Conservation (phyloP, 2,797 vertebrate species). For the Eleutherodactylus coqui region DNA sequence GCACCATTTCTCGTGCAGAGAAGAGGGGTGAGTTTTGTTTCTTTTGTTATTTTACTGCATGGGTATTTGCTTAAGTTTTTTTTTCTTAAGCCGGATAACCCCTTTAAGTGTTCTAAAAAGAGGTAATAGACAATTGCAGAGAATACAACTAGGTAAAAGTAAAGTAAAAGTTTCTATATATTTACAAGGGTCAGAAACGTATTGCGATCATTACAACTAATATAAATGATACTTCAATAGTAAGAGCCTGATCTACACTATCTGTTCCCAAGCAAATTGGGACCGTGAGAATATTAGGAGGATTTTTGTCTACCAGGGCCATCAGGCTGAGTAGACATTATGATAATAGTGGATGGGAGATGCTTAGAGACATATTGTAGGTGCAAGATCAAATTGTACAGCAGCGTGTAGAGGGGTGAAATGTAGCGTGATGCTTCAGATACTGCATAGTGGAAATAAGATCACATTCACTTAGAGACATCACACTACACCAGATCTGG, state of each 20-base stretch:
- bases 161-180: no score
- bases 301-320: conserved; percentile 1
- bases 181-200: no score
- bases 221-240: neutral
- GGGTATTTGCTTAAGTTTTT: no score
- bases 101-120: no score
- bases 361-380: conserved; percentile 4
- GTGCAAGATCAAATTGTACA: conserved; percentile 36
- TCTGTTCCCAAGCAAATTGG: neutral
- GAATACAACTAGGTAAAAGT: no score
- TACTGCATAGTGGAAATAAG: neutral
- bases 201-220: neutral
- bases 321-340: conserved; percentile 33
- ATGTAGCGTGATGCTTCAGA: conserved; percentile 16
- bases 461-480: conserved; percentile 27
- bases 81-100: no score
- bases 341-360: conserved; percentile 31
- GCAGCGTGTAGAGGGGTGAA: neutral
- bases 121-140: no score
- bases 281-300: conserved; percentile 34
- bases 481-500: conserved; percentile 18
- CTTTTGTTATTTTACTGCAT: no score
- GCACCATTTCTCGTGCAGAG: no score
- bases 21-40: no score
- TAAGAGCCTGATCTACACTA: neutral